Conservation (phyloP, 2,888 invertebrate genomes). For the Ormyrus thymus region DNA sequence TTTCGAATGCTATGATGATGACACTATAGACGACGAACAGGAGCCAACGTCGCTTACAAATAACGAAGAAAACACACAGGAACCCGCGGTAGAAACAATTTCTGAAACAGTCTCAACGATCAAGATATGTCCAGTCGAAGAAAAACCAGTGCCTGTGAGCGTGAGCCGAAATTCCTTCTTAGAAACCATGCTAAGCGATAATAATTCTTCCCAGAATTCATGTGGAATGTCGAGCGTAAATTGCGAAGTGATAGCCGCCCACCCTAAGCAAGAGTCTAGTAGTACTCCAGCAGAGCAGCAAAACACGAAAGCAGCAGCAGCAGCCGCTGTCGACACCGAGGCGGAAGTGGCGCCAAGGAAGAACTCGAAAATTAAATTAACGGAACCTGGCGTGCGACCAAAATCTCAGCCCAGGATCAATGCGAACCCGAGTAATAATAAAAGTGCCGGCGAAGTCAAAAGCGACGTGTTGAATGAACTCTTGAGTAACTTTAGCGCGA, state of each 20-base stretch:
- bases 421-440: constrained; percentile 40
- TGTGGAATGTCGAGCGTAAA: constrained; percentile 31
- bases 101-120: background rate
- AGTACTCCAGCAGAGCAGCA: background rate
- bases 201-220: constrained; percentile 30
- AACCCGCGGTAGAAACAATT: background rate
- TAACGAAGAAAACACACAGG: background rate
- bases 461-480: constrained; percentile 69
- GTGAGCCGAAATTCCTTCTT: constrained; percentile 65
- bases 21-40: background rate
- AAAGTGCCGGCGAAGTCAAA: constrained; percentile 63
- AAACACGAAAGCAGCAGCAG: constrained; percentile 13
- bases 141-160: constrained; percentile 51
- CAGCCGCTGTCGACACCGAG: background rate
- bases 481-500: constrained; percentile 67
- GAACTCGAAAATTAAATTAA: constrained; percentile 30
- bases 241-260: constrained; percentile 61
- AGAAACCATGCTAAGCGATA: constrained; percentile 65
- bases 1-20: constrained; percentile 7
- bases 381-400: constrained; percentile 26
- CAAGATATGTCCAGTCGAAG: constrained; percentile 11
- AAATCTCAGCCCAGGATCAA: constrained; percentile 15
- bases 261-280: constrained; percentile 55
- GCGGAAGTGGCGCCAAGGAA: constrained; percentile 1
- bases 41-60: background rate